phyloP scores from a whole-genome alignment of 2,113 vertebrate genomes.

The Arizona elegans region DNA sequence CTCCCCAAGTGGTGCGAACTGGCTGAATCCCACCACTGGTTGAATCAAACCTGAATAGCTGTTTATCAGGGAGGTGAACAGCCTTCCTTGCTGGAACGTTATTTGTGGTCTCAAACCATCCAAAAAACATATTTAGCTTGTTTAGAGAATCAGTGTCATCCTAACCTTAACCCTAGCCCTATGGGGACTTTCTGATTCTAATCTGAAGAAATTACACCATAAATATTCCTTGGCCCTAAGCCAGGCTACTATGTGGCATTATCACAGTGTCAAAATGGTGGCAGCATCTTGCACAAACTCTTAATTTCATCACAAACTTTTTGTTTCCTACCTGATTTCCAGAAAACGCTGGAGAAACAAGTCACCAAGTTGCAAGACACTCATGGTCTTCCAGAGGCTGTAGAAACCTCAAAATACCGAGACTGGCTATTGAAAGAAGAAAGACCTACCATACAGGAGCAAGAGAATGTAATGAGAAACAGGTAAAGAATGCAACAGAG shows the following conservation, averaged over 20 bases:
- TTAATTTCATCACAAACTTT: background rate
- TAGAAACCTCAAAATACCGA: constrained; percentile 38
- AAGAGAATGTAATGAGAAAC: constrained; percentile 53
- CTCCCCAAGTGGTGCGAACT: no score
- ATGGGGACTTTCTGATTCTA: background rate
- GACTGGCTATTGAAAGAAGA: constrained; percentile 52
- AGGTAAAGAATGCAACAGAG: constrained; percentile 29
- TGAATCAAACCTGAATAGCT: no score
- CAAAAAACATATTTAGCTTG: no score
- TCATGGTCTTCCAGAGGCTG: background rate
- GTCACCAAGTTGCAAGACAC: constrained; percentile 47
- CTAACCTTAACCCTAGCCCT: no score
- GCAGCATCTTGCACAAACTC: background rate
- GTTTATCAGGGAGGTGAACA: no score
- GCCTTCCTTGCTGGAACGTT: no score
- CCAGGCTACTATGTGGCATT: background rate
- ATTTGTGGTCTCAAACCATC: no score
- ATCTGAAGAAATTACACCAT: background rate
- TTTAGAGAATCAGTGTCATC: no score
- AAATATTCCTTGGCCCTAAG: background rate
- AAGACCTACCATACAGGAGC: constrained; percentile 39
- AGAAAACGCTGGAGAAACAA: constrained; percentile 59
- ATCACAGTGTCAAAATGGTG: background rate
- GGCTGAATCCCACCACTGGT: no score
- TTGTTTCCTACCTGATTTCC: constrained; percentile 2